These are phyloP conservation scores for Limnephilus rhombicus DNA, from an alignment of 2,888 invertebrate genomes.

Conservation along the genomic window DNA sequence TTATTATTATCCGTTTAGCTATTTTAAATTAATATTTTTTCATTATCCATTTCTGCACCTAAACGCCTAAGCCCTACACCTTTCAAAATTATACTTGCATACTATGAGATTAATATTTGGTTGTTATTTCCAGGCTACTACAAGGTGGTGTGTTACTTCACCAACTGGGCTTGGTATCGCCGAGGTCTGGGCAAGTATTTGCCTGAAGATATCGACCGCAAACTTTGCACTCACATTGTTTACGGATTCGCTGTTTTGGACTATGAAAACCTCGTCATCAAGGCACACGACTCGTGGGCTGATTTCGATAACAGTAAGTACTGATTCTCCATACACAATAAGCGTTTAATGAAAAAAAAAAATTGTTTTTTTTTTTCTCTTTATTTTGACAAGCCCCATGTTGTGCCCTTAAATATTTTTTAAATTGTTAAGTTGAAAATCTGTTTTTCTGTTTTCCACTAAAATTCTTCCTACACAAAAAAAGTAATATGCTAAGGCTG, in stretches of 20 bases:
- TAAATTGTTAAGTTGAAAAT: background rate
- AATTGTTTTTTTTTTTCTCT: background rate
- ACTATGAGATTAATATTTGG: background rate
- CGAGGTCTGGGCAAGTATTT: conserved; percentile 88
- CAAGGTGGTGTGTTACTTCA: conserved; percentile 93
- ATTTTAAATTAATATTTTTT: too few species aligned
- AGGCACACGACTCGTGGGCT: conserved; percentile 93
- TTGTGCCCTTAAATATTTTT: too few species aligned
- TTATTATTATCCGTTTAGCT: too few species aligned
- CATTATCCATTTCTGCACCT: too few species aligned
- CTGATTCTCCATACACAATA: background rate
- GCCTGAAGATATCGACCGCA: conserved; percentile 91
- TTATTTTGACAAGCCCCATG: too few species aligned
- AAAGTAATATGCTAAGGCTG: too few species aligned
- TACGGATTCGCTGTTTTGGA: conserved; percentile 96
- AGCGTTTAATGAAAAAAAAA: background rate
- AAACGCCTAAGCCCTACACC: too few species aligned
- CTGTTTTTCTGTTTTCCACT: too few species aligned
- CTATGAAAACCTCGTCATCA: conserved; percentile 86
- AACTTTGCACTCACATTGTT: conserved; percentile 93
- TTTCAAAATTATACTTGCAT: too few species aligned
- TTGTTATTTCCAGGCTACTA: conserved; percentile 79
- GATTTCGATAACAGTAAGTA: conserved; percentile 90
- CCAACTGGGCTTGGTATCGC: conserved; percentile 96
- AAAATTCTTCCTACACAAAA: too few species aligned